A percentile compares a stretch with the other conserved stretches of the same genome.
Evolutionary conservation across 2,113 vertebrate genomes (phyloP).

Genomic region (Hipposideros armiger): DNA sequence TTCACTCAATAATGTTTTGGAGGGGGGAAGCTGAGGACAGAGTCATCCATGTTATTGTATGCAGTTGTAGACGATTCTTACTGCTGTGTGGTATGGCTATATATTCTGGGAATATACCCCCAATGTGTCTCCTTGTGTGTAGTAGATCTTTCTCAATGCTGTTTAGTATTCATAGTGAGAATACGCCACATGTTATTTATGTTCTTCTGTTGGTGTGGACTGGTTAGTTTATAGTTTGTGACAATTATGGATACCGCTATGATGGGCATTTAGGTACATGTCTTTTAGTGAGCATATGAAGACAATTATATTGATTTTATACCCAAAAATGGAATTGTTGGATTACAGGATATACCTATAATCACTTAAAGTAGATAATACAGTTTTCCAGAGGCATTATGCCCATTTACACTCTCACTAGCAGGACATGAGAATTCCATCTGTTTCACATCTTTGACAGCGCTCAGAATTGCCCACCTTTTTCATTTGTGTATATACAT

Average conservation of each 20-base stretch:
- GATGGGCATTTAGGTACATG: neutral
- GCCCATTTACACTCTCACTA: neutral
- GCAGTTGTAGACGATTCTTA: neutral
- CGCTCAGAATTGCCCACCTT: neutral
- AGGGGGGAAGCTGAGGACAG: neutral
- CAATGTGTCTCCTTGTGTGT: neutral
- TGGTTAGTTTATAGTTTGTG: neutral
- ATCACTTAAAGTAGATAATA: neutral
- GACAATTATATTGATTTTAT: neutral
- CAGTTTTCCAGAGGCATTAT: neutral
- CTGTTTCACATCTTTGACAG: neutral
- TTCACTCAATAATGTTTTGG: neutral
- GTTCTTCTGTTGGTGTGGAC: neutral
- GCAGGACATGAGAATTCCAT: neutral
- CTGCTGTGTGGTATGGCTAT: neutral
- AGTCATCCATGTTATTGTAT: neutral
- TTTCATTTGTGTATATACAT: neutral
- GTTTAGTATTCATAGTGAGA: neutral
- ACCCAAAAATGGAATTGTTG: neutral
- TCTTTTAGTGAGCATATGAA: neutral
- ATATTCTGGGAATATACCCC: neutral
- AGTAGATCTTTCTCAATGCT: neutral
- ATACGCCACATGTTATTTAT: neutral
- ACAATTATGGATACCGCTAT: neutral
- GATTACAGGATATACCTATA: neutral